Base-by-base conservation (phyloP, 2,888 invertebrate species). In the Tortrix viridana region DNA sequence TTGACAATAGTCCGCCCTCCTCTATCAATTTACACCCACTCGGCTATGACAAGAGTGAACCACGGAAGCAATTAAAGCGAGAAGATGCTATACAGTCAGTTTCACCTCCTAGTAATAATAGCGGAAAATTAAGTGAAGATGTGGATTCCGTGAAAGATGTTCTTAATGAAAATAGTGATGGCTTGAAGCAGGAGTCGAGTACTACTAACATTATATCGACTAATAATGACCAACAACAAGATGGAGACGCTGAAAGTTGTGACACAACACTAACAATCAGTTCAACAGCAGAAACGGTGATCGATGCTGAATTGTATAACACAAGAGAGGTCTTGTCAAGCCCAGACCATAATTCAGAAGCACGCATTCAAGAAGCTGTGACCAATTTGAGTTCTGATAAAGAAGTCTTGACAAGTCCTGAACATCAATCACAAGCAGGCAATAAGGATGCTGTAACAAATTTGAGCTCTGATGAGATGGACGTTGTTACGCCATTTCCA, bases 31-130 rank as follows among this genome's bases (percentile, higher is more conserved):
- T 91, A 59, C 91, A 90, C 70, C 89, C 92, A 5, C 72, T 88
- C 54, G 86, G 89, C 49, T 85, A 87, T 64, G 88, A 90, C 68
- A 86, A 81, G 71, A 89, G 78, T 66, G 91, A 92, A 75, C 81
- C 84, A 59, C 80, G 92, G 65, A 92, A 92, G 68, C 89, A 86
- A 68, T 74, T 92, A 54, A 92, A 89, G 77, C 77, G 92, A 65
- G 92, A 92, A 79, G 92, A 92, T 68, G 92, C 92, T n/a, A 80
- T 92, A 59, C 92, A 92, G 70, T 88, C 92, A 7, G 76, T 90
- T 60, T 89, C 92, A 5, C 92, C 92, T 3, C 88, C 88, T 2
- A 92, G 86, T 71, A 89, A 88, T 69, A 88, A 89, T 65, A 89
- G 91, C 67, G 88, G 87, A 6, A 92, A 89, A 74, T 74, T 87